phyloP scores from a whole-genome alignment of 1,140 invertebrate genomes.

The Drosophila lacteicornis region DNA sequence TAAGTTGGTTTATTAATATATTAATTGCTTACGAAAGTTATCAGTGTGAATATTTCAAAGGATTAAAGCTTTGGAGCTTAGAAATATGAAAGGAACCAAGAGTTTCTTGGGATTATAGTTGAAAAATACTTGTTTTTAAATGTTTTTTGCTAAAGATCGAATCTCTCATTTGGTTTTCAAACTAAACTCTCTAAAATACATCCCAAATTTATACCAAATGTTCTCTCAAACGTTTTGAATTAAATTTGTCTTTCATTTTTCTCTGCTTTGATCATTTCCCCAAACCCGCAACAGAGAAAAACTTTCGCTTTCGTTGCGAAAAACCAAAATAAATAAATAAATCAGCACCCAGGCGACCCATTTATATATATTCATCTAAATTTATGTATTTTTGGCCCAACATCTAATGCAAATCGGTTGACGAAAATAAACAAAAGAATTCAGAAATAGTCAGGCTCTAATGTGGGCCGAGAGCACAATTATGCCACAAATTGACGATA shows the following conservation, averaged over 20 bases:
- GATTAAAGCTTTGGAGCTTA: neutral
- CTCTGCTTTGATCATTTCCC: conserved; percentile 4
- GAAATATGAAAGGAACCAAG: neutral
- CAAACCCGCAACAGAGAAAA: conserved; percentile 16
- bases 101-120: neutral
- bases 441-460: conserved; percentile 28
- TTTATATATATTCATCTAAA: conserved; percentile 48
- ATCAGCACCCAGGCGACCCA: conserved; percentile 24
- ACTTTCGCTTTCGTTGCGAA: conserved; percentile 67
- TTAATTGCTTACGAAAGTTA: neutral
- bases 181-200: too few species aligned
- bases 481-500: conserved; percentile 28
- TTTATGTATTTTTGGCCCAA: conserved; percentile 66
- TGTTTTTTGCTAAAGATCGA: neutral
- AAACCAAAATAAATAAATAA: conserved; percentile 35
- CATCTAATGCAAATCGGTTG: conserved; percentile 45
- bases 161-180: neutral
- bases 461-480: conserved; percentile 50
- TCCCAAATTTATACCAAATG: neutral
- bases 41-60: too few species aligned
- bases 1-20: neutral
- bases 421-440: conserved; percentile 49
- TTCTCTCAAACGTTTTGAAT: neutral
- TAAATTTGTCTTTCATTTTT: neutral
- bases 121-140: neutral